These are phyloP conservation scores for Plectropomus leopardus DNA, from an alignment of 2,113 vertebrate species.

Conservation along the genomic window DNA sequence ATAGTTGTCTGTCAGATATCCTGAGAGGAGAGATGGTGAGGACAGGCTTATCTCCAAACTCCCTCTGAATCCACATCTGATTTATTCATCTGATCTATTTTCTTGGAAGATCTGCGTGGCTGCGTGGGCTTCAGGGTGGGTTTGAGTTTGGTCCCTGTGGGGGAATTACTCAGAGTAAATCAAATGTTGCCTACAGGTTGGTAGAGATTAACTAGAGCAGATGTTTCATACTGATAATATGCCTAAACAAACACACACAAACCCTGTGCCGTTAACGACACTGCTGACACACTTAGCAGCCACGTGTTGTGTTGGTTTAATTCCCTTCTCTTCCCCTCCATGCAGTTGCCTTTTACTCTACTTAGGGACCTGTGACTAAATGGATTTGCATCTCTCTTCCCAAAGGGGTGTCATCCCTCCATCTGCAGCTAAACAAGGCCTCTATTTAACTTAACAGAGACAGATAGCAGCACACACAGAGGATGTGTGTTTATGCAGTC, in stretches of 20 bases:
- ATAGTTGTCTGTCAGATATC: slow-evolving; percentile 28
- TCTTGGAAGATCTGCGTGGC: slow-evolving; percentile 8
- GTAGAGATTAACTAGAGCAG: slow-evolving; percentile 65
- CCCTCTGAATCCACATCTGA: slow-evolving; percentile 38
- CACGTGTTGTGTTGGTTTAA: slow-evolving; percentile 63
- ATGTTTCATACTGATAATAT: slow-evolving; percentile 77
- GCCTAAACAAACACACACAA: slow-evolving; percentile 52
- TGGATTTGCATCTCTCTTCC: slow-evolving; percentile 74
- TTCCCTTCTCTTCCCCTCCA: slow-evolving; percentile 39
- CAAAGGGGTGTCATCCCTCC: slow-evolving; percentile 56
- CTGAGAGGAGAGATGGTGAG: slow-evolving; percentile 26
- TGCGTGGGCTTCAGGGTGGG: slow-evolving; percentile 24
- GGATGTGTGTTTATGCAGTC: slow-evolving; percentile 40
- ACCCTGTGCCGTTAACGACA: slow-evolving; percentile 13
- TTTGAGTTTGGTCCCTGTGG: slow-evolving; percentile 33
- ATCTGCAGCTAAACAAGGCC: slow-evolving; percentile 32
- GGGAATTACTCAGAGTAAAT: slow-evolving; percentile 59
- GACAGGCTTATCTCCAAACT: slow-evolving; percentile 52
- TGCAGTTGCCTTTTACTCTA: slow-evolving; percentile 43
- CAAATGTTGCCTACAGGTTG: slow-evolving; percentile 61
- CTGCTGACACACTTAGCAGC: slow-evolving; percentile 65
- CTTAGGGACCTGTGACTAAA: slow-evolving; percentile 75
- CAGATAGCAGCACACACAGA: slow-evolving; percentile 25
- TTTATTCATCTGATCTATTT: slow-evolving; percentile 52
- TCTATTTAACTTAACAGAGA: slow-evolving; percentile 47